phyloP scores from a whole-genome alignment of 2,888 invertebrate species.

The Pristionchus exspectatus region DNA sequence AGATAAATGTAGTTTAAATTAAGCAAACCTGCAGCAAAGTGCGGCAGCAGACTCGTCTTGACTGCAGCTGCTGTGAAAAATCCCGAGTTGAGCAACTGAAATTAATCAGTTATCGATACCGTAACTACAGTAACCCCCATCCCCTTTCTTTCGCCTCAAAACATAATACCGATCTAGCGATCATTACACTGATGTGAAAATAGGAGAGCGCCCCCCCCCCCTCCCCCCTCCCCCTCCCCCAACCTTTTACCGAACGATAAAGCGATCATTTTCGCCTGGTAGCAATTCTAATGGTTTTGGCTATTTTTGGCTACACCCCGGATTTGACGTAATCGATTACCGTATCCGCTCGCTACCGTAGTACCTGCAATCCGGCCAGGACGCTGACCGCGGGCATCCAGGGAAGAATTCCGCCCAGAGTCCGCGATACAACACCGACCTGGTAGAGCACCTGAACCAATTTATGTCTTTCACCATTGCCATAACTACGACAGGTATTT shows the following conservation, averaged over 20 bases:
- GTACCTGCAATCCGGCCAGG: slow-evolving; percentile 41
- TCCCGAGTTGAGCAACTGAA: slow-evolving; percentile 84
- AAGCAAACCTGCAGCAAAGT: slow-evolving; percentile 39
- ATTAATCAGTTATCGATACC: neutral
- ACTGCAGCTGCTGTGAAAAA: slow-evolving; percentile 85
- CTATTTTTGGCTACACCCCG: too few relatives aligned
- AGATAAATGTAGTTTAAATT: too few relatives aligned
- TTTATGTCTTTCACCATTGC: too few relatives aligned
- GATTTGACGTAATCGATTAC: neutral
- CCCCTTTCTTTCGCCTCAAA: neutral
- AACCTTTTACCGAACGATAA: too few relatives aligned
- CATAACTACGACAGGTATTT: too few relatives aligned
- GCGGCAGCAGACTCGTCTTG: slow-evolving; percentile 78
- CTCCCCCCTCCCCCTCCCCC: too few relatives aligned
- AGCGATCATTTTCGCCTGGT: too few relatives aligned
- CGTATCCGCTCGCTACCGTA: slow-evolving; percentile 57
- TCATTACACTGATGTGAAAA: too few relatives aligned
- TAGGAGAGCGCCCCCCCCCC: too few relatives aligned
- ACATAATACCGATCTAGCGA: too few relatives aligned
- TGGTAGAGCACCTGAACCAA: slow-evolving; percentile 64
- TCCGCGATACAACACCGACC: slow-evolving; percentile 66
- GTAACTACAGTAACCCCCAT: neutral
- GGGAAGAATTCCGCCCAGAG: slow-evolving; percentile 36
- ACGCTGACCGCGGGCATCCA: slow-evolving; percentile 47
- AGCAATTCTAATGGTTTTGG: too few relatives aligned